phyloP scores from a whole-genome alignment of 2,888 invertebrate genomes.

The Liodrosophila aerea region DNA sequence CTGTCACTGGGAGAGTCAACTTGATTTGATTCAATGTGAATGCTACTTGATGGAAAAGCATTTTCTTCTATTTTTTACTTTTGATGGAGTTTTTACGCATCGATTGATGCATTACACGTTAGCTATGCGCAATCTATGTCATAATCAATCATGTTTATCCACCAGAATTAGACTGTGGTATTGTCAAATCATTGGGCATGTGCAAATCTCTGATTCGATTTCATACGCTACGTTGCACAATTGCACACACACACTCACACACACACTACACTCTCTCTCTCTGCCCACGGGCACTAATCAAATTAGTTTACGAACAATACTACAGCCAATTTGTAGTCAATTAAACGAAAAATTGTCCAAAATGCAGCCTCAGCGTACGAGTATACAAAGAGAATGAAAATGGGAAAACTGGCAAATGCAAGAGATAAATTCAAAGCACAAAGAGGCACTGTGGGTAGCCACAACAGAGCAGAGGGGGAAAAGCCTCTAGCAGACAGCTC shows the following conservation, averaged over 20 bases:
- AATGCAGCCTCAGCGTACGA: constrained; percentile 12
- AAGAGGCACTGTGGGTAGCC: constrained; percentile 5
- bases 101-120: constrained; percentile 23
- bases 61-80: constrained; percentile 1
- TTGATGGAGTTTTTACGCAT: constrained; percentile 1
- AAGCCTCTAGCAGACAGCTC: constrained; percentile 3
- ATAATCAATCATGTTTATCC: constrained; percentile 24
- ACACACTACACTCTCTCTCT: too few relatives aligned
- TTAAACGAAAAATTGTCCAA: constrained; percentile 48
- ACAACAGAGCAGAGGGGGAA: neutral
- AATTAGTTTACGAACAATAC: constrained; percentile 38
- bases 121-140: constrained; percentile 29
- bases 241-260: too few relatives aligned
- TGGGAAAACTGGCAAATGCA: constrained; percentile 8
- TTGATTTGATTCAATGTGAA: constrained; percentile 9
- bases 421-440: constrained; percentile 15
- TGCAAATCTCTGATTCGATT: constrained; percentile 17
- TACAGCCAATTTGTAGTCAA: constrained; percentile 43
- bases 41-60: constrained; percentile 6
- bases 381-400: neutral
- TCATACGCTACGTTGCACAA: constrained; percentile 26
- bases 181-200: constrained; percentile 8
- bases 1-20: constrained; percentile 11
- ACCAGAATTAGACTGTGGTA: constrained; percentile 1
- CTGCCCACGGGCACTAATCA: constrained; percentile 40